Evolutionary conservation across 2,888 invertebrate genomes (phyloP), one percentile per base, ranked within the genome.

Genomic region (Villa cingulata): DNA sequence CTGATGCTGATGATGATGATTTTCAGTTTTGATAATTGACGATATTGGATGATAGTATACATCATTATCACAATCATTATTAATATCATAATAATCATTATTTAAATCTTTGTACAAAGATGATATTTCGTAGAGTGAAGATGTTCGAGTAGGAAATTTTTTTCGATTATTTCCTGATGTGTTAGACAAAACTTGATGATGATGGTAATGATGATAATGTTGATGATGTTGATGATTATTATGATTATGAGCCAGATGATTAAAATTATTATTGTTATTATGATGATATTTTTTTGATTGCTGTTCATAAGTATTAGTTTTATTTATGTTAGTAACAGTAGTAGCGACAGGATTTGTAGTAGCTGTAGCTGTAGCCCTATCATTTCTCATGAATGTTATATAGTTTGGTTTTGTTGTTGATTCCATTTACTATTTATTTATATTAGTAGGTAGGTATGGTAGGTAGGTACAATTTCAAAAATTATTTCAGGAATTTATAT

Each of bases 41-140:
- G 17, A 16, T 17, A 17, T 36, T 14, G 36, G 16, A 1, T 7
- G 12, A 32, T 12, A 12, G 12, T 3, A 32, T 12, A 32, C 29
- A 32, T 12, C 12, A 32, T 32, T 12, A 12, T 9, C 4, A 12
- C 1, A 12, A 12, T 12, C 1, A 32, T 32, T 12, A 10, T 32
- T 12, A 12, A 12, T 32, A 32, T 12, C 12, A 12, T 32, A 32
- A 32, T 32, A 4, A 12, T 12, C 12, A 32, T 27, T 27, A 9
- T 4, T 32, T 32, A 12, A 32, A 12, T 12, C 29, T 12, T 32
- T 32, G 3, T 12, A 12, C 4, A 32, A 32, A 12, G 12, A 32
- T 10, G 46, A 46, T 46, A 46, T 41, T 15, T 37, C 46, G 42
- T 36, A 46, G 18, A 46, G 27, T 37, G 46, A 46, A 27, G 37